Evolutionary conservation across 2,888 invertebrate species (phyloP).

Genomic region (Parapristionchus giblindavisi): DNA sequence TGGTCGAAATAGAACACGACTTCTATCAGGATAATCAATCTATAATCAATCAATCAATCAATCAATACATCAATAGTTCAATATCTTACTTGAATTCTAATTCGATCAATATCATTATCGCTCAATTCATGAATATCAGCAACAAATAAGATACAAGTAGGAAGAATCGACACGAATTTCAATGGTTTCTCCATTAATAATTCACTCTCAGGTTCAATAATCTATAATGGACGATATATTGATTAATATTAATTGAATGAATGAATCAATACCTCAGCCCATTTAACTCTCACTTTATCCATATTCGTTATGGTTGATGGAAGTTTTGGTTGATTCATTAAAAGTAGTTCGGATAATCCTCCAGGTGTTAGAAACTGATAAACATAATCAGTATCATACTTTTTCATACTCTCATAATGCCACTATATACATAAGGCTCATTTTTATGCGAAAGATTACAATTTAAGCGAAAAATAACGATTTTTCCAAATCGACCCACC

Average conservation of each 20-base stretch:
- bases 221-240: constrained; percentile 38
- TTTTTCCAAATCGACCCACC: no score
- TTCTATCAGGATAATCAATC: constrained; percentile 17
- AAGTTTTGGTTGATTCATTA: constrained; percentile 5
- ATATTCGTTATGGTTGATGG: constrained; percentile 1
- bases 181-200: constrained; percentile 50
- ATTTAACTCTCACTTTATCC: constrained; percentile 10
- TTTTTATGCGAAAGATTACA: no score
- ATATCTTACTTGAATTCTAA: constrained; percentile 53
- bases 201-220: constrained; percentile 56
- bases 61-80: not conserved
- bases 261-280: constrained; percentile 11
- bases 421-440: no score
- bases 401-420: no score
- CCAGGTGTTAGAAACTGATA: no score
- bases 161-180: constrained; percentile 60
- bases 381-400: no score
- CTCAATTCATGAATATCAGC: constrained; percentile 54
- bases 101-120: constrained; percentile 45
- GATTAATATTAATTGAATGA: not conserved
- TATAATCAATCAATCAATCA: not conserved
- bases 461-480: no score
- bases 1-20: constrained; percentile 7
- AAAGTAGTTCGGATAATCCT: not conserved
- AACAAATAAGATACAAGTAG: constrained; percentile 54